A percentile compares a stretch with the other conserved stretches of the same genome.
phyloP scores from a whole-genome alignment of 2,113 vertebrate species.

The Maccullochella peelii region DNA sequence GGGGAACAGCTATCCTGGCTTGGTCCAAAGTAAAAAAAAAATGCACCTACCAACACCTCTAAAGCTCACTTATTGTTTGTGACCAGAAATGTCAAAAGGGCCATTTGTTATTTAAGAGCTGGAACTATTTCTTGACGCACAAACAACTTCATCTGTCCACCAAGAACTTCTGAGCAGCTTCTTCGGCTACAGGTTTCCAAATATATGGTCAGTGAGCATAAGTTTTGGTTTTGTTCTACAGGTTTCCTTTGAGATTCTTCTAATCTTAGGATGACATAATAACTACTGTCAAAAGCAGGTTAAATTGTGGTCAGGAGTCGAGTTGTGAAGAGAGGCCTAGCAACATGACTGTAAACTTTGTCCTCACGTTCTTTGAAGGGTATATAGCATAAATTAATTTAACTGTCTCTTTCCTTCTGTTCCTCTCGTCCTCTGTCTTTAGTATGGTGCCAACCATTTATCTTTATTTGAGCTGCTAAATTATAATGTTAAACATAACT shows the following conservation, averaged over 20 bases:
- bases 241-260: not conserved
- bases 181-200: not conserved
- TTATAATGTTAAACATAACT: slow-evolving; percentile 68
- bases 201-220: not conserved
- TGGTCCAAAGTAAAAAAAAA: too few relatives aligned
- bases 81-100: too few relatives aligned
- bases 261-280: not conserved
- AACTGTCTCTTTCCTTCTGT: not conserved
- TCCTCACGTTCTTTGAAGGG: slow-evolving; percentile 24
- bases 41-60: too few relatives aligned
- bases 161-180: not conserved
- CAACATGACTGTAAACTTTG: not conserved
- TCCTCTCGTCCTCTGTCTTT: not conserved
- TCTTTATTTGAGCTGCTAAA: slow-evolving; percentile 61
- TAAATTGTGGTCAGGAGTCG: too few relatives aligned
- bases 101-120: too few relatives aligned
- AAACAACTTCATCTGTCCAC: too few relatives aligned
- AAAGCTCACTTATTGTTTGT: too few relatives aligned
- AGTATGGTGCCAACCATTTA: slow-evolving; percentile 36
- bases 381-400: not conserved
- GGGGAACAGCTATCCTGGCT: too few relatives aligned
- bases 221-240: not conserved
- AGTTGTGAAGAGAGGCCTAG: too few relatives aligned
- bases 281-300: not conserved
- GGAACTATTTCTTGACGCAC: too few relatives aligned